Base-by-base conservation (phyloP, 2,113 vertebrate species). In the Zeus faber region DNA sequence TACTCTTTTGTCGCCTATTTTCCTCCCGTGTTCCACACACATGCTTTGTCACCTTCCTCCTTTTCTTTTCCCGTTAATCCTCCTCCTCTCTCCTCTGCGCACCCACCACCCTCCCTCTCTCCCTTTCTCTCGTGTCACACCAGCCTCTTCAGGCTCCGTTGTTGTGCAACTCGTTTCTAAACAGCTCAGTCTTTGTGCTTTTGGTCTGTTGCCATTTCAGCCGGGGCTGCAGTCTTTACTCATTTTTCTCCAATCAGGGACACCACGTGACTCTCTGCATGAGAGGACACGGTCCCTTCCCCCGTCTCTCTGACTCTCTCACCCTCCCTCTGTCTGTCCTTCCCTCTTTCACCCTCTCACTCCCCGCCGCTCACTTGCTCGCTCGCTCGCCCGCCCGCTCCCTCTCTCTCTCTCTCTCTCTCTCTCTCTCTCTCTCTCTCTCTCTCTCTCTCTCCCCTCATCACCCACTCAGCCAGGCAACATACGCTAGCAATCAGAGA, bases 221-320 rank as follows among this genome's bases (percentile, higher is more conserved):
- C 74, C 69, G 55, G n/a, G 80, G 70, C 82, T 85, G 82, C 80
- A 76, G 85, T 87, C 87, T 89, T 87, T 84, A 85, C 85, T 89
- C 82, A 86, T 88, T 89, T 87, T 86, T 83, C 83, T 89, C 84
- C 87, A 87, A 89, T 90, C 87, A 89, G 81, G 80, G 78, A 78
- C 70, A 81, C 77, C 87, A 88, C 82, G 89, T 89, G 89, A 89
- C 87, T 87, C 83, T 79, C 81, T 80, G 86, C 85, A 87, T 84
- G 87, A 87, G 84, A 80, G 81, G 78, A 79, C 86, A 82, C 74
- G 72, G 74, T 79, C 81, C 82, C 84, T 77, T 71, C 74, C 77
- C 84, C 78, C 67, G 50, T 44, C 69, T 60, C 50, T 22, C 18
- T 14, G 14, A 10, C 26, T 18, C 22, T 17, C 27, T n/a, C 48